Percentiles rank a stretch among this genome's conserved stretches.
phyloP scores from a whole-genome alignment of 2,797 vertebrate species.

The Leucoraja ocellata region DNA sequence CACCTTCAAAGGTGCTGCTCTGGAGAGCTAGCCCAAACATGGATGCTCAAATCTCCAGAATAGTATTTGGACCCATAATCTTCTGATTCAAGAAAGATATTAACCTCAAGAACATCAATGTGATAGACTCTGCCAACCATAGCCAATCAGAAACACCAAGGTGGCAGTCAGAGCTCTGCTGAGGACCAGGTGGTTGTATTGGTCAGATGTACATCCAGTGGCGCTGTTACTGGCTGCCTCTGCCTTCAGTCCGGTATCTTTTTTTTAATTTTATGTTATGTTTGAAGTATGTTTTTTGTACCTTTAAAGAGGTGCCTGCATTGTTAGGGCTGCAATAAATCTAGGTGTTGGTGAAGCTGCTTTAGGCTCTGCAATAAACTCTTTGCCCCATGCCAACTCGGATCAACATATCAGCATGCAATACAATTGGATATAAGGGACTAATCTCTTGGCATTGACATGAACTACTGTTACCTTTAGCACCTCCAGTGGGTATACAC shows the following conservation, averaged over 20 bases:
- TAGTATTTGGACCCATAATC: no score
- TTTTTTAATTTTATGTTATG: no score
- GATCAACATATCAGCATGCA: not conserved
- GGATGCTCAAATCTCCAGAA: no score
- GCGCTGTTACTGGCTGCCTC: no score
- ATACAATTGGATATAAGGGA: no score
- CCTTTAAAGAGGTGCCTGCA: no score
- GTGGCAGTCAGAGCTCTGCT: not conserved
- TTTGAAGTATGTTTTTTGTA: no score
- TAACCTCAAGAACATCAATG: not conserved
- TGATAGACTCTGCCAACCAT: not conserved
- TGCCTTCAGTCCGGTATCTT: no score
- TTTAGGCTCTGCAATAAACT: not conserved
- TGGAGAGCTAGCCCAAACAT: no score
- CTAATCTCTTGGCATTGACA: not conserved
- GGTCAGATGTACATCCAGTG: not conserved
- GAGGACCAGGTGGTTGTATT: not conserved
- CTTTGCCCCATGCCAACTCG: not conserved
- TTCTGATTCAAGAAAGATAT: no score
- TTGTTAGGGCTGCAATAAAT: no score
- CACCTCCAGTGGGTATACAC: not conserved
- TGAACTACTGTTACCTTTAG: not conserved
- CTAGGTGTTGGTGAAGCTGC: not conserved
- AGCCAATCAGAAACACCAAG: not conserved
- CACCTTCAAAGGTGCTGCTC: no score